Base-by-base conservation (phyloP, 2,113 vertebrate genomes). In the Zingel zingel region DNA sequence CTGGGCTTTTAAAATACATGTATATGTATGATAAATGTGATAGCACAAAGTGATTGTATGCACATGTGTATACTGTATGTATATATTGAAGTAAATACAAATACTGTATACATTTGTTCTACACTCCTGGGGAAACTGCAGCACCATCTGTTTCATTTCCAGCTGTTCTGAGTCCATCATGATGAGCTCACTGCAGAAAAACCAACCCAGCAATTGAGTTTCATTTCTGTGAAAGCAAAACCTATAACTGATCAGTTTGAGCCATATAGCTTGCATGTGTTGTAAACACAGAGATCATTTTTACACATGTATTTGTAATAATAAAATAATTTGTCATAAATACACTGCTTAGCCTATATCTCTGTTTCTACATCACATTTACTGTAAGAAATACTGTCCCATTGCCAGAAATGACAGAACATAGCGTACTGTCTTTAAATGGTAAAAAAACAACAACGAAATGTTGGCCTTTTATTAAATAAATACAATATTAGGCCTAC, bases 161-260 rank as follows among this genome's bases (percentile, higher is more conserved):
- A 36, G 3, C 6, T 27, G 3, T 1, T 13, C 15, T 50, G 18
- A 53, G 0, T 39, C 58, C 13, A 23, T 15, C 3, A 66, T 68
- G 1, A 45, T 50, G 16, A 45, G 4, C 21, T 25, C 43, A 12
- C 4, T 25, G 57, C 15, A 36, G 23, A 19, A 9, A 36, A 2
- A 13, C 33, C 1, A 4, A 30, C 45, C 6, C 13, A 50, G 19
- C 12, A 19, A 39, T 45, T 51, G 1, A 48, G 66, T 84, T 81
- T 84, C 77, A 79, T 79, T 86, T 84, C 56, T 67, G 48, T 39
- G 48, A 54, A 88, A 83, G 11, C 43, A 61, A 68, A 80, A 76
- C 48, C 62, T 27, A 1, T 14, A 19, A 10, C 1, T 23, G 7
- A 39, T 16, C 12, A 10, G 3, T 33, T 18, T 50, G 21, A 47